phyloP scores from a whole-genome alignment of 2,113 vertebrate genomes.

The Strix uralensis region DNA sequence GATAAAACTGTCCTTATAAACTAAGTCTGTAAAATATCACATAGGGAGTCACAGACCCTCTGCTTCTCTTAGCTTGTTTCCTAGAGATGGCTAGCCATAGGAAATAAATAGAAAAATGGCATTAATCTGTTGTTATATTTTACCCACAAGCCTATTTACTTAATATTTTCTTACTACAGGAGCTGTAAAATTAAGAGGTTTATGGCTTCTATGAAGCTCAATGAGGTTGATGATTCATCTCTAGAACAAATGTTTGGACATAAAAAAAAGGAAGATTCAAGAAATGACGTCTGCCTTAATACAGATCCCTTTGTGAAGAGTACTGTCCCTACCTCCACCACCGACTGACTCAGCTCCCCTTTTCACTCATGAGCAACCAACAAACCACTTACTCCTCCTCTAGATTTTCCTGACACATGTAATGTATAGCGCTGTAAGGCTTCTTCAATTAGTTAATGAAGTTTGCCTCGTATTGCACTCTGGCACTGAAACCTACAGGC shows the following conservation, averaged over 20 bases:
- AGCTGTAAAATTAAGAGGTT: slow-evolving; percentile 24
- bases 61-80: background rate
- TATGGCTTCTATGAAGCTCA: slow-evolving; percentile 9
- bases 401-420: background rate
- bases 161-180: slow-evolving; percentile 19
- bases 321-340: background rate
- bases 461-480: background rate
- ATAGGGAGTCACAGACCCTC: background rate
- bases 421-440: background rate
- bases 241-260: slow-evolving; percentile 33
- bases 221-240: slow-evolving; percentile 42
- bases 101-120: background rate
- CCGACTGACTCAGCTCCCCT: background rate
- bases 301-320: background rate
- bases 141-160: slow-evolving; percentile 6
- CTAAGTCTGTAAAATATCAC: background rate
- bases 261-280: background rate
- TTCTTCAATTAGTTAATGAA: background rate
- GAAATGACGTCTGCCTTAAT: background rate
- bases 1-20: background rate
- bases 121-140: slow-evolving; percentile 4
- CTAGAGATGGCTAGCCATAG: background rate
- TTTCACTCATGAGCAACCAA: background rate
- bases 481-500: background rate
- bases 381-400: background rate